Evolutionary conservation across 2,797 vertebrate species (phyloP), one percentile per base, ranked within the genome.

Genomic region (Phrynocephalus guinanensis): DNA sequence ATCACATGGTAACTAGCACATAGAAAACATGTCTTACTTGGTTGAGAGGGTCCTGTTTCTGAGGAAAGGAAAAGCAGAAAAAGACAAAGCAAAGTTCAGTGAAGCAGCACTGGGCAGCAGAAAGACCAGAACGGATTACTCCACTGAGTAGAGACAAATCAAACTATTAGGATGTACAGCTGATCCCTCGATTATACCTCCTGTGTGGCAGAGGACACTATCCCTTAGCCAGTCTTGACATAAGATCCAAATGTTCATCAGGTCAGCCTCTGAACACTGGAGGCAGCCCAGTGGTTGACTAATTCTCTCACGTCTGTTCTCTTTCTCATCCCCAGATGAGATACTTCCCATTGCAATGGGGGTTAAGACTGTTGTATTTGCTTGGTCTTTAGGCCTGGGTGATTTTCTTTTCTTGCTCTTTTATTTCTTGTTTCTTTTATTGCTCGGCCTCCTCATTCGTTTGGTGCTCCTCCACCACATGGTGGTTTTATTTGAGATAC

Each of bases 41-140:
- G 95, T 96, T 97, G 91, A 98, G 97, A 96, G 97, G 96, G 91
- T 98, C 97, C 95, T 97, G 97, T 96, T 97, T 97, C 97, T 98
- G 96, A 96, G 94, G 94, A 30, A 79, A 70, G 91, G 94, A 93
- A 93, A 92, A 86, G 84, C 33, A 82, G 75, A 79, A 75, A 86
- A 86, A 89, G 60, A 91, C 76, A 88, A 86, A 63, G 75, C 72
- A 90, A 79, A 72, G 87, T 85, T 90, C 44, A 85, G 68, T 83
- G 70, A 75, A 68, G 28, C 10, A 68, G 28, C 10, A 50, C 26
- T 22, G 30, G 44, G 50, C 44, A 33, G 30, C 30, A 50, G 26
- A 60, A 50, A 20, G 28, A 56, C 38, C 13, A 33, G 67, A 73
- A 67, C 22, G 11, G 80, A 26, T 70, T 68, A 70, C 26, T 82